Percentiles rank a stretch among this genome's conserved stretches.
These are phyloP conservation scores for Toxonevra muliebris DNA, from an alignment of 2,888 invertebrate genomes.

Conservation along the genomic window DNA sequence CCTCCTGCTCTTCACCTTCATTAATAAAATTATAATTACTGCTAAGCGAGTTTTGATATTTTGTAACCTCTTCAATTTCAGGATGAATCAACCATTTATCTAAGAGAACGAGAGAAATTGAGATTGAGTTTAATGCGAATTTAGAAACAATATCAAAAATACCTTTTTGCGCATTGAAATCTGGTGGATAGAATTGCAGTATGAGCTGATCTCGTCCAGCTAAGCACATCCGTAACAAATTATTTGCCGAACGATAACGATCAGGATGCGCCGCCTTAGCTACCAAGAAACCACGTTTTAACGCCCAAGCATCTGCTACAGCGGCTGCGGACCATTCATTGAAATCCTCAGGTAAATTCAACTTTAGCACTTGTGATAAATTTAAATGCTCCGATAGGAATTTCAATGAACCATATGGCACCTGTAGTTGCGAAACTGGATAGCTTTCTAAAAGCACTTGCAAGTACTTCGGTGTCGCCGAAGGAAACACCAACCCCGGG, in stretches of 20 bases:
- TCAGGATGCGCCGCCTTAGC: conserved; percentile 88
- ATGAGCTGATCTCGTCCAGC: conserved; percentile 87
- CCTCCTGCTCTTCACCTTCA: no score
- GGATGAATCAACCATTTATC: conserved; percentile 55
- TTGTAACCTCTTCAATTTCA: conserved; percentile 54
- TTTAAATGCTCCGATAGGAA: conserved; percentile 76
- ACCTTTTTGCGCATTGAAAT: conserved; percentile 70
- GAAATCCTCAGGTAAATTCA: conserved; percentile 79
- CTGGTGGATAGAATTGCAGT: conserved; percentile 79
- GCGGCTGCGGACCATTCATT: conserved; percentile 85
- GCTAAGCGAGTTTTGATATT: conserved; percentile 61
- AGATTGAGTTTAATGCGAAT: neutral
- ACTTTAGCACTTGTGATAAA: conserved; percentile 74
- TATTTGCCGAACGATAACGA: conserved; percentile 88
- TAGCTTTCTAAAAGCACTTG: conserved; percentile 93
- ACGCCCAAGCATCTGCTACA: conserved; percentile 93
- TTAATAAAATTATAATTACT: no score
- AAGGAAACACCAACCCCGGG: conserved; percentile 97
- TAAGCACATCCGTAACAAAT: conserved; percentile 83
- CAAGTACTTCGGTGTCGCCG: conserved; percentile 81
- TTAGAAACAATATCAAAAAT: neutral
- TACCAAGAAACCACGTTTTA: conserved; percentile 83
- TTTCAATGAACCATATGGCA: conserved; percentile 85
- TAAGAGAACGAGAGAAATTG: neutral
- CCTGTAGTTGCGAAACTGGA: conserved; percentile 90